Evolutionary conservation across 2,113 vertebrate genomes (phyloP).

Genomic region (Elanoides forficatus): DNA sequence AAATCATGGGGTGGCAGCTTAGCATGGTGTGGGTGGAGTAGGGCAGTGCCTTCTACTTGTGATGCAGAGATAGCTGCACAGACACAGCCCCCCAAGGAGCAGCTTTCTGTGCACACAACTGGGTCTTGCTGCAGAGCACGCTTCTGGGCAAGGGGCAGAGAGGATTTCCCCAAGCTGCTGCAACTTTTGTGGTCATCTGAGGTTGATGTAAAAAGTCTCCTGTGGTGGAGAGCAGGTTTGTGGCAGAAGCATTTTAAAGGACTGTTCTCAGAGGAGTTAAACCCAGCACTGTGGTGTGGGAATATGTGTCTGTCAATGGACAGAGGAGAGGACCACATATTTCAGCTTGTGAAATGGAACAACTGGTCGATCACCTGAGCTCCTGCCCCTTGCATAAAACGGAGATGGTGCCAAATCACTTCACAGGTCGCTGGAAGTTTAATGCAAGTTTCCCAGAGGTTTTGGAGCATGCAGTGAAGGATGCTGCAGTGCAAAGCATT

Average conservation of each 20-base stretch:
- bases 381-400: accelerated
- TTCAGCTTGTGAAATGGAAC: background rate
- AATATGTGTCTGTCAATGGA: accelerated
- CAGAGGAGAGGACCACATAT: background rate
- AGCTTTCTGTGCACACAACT: background rate
- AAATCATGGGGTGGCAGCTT: background rate
- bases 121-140: background rate
- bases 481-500: background rate
- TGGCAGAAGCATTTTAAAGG: background rate
- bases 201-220: background rate
- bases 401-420: background rate
- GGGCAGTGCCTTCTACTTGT: background rate
- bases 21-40: background rate
- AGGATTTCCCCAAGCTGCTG: background rate
- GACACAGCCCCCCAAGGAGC: background rate
- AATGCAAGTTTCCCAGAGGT: background rate
- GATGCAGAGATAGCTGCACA: background rate
- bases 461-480: background rate
- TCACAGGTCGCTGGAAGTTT: background rate
- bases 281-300: background rate
- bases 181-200: background rate
- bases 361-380: background rate
- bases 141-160: background rate
- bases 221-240: background rate
- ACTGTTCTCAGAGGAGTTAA: background rate